Conservation (phyloP, 53 echinoderm and acorn worm genomes). For the Actinopyga echinites region DNA sequence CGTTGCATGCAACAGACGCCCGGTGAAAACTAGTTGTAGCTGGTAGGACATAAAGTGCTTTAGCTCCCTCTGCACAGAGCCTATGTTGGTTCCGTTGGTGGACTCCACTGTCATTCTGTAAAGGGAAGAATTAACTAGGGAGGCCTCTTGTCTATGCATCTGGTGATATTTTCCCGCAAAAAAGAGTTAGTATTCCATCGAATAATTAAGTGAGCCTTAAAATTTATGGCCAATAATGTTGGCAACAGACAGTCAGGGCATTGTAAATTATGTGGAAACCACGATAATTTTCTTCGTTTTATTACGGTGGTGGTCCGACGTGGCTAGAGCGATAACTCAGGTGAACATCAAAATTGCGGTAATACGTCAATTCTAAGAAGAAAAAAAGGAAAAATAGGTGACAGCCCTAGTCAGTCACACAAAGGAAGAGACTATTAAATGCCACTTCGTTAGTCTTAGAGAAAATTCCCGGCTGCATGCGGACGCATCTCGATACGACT, state of each 20-base stretch:
- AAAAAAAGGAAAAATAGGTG: not conserved
- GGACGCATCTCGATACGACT: not conserved
- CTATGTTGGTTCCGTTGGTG: too few species aligned
- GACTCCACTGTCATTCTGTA: too few species aligned
- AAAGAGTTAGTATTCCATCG: too few species aligned
- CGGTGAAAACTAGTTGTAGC: too few species aligned
- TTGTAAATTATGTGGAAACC: conserved; percentile 15
- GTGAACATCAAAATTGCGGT: conserved; percentile 26
- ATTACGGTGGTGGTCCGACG: conserved; percentile 5
- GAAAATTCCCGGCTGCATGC: not conserved
- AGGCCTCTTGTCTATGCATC: too few species aligned
- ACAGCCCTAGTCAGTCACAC: not conserved
- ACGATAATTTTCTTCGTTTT: conserved; percentile 1
- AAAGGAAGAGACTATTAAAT: conserved; percentile 32
- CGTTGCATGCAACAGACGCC: too few species aligned
- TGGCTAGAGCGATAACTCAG: conserved; percentile 27
- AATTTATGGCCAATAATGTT: conserved; percentile 35
- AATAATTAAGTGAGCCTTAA: conserved; percentile 31
- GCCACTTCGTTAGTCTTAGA: conserved; percentile 17
- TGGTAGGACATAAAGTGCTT: too few species aligned
- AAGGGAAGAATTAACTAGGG: too few species aligned
- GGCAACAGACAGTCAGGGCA: conserved; percentile 27
- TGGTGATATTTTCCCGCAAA: too few species aligned
- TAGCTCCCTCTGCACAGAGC: too few species aligned
- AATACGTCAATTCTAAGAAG: conserved; percentile 17